Percentiles rank a stretch among this genome's conserved stretches.
phyloP scores from a whole-genome alignment of 2,888 invertebrate genomes.

The Amaurobius ferox region DNA sequence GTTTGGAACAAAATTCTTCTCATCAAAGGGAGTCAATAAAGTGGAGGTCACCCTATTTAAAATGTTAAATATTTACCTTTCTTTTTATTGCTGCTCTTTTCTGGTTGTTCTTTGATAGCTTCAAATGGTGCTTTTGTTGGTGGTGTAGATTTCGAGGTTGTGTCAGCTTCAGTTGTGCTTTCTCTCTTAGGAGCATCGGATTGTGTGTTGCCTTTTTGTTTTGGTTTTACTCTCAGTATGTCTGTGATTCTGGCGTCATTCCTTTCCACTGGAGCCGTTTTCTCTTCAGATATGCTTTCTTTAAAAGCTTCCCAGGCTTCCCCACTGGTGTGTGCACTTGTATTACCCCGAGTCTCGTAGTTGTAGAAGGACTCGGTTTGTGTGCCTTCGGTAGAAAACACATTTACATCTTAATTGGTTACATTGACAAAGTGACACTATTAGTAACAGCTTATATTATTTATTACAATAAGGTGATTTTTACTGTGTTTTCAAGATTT shows the following conservation, averaged over 20 bases:
- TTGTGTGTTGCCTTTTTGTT: neutral
- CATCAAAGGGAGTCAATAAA: too few species aligned
- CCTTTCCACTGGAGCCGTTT: constrained; percentile 1
- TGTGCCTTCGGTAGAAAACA: constrained; percentile 12
- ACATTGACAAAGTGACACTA: too few species aligned
- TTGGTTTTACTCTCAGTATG: constrained; percentile 45
- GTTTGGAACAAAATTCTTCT: too few species aligned
- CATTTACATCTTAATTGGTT: too few species aligned
- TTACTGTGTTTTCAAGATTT: too few species aligned
- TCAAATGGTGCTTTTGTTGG: neutral
- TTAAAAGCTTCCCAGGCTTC: constrained; percentile 37
- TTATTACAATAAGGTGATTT: too few species aligned
- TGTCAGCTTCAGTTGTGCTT: neutral
- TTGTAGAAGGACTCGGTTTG: constrained; percentile 42
- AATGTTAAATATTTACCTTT: too few species aligned
- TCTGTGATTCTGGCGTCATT: constrained; percentile 30
- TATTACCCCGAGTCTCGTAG: constrained; percentile 53
- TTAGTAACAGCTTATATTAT: too few species aligned
- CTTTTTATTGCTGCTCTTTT: constrained; percentile 20
- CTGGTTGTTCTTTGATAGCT: neutral
- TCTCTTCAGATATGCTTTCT: neutral
- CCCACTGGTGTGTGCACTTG: constrained; percentile 50
- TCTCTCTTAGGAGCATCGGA: neutral
- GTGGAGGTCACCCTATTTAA: too few species aligned
- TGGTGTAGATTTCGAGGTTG: neutral